phyloP scores from a whole-genome alignment of 2,113 vertebrate species.

The Variabilichromis moorii region DNA sequence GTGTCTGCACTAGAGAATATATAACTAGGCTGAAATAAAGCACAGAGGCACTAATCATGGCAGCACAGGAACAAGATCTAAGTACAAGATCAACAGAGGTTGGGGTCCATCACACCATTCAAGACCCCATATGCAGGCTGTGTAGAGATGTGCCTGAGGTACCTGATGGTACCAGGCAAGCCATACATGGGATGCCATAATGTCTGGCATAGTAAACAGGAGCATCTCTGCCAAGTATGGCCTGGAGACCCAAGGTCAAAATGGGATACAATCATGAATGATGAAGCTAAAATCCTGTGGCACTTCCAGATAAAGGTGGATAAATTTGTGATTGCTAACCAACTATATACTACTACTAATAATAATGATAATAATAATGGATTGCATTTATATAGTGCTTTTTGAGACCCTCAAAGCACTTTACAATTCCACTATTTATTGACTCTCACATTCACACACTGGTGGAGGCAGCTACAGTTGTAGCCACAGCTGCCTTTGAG shows the following conservation, averaged over 20 bases:
- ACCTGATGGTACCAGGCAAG: neutral
- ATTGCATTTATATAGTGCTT: rapidly evolving
- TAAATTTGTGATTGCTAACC: neutral
- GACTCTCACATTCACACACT: neutral
- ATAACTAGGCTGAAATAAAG: neutral
- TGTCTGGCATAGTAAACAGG: neutral
- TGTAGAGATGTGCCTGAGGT: neutral
- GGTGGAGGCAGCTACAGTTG: neutral
- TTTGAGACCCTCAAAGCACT: rapidly evolving
- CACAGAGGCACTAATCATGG: neutral
- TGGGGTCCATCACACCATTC: neutral
- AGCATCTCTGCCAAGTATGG: neutral
- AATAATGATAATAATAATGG: neutral
- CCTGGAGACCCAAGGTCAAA: neutral
- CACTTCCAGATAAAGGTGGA: neutral
- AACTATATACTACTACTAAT: rapidly evolving
- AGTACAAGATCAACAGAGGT: neutral
- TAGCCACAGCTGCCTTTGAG: rapidly evolving
- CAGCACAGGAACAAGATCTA: neutral
- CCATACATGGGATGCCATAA: neutral
- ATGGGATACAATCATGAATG: neutral
- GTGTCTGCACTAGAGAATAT: neutral
- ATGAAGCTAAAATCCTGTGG: neutral
- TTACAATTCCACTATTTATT: neutral
- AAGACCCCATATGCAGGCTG: neutral